Evolutionary conservation across 2,797 vertebrate genomes (phyloP).

Genomic region (Chelon auratus): DNA sequence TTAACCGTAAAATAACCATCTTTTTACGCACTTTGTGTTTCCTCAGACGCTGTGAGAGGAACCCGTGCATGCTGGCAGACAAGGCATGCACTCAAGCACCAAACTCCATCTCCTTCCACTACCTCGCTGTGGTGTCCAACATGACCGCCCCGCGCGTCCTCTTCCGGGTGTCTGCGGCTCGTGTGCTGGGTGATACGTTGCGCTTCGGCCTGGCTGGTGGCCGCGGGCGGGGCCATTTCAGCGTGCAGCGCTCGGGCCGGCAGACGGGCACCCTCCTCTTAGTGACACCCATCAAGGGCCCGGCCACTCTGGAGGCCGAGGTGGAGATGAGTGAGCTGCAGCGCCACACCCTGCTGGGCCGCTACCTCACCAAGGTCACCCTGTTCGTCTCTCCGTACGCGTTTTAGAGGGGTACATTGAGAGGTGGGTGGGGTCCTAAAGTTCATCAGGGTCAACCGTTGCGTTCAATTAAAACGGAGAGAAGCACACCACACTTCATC

Average conservation of each 20-base stretch:
- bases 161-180: constrained; percentile 87
- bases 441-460: not conserved
- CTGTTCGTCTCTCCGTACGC: constrained; percentile 85
- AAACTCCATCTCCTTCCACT: constrained; percentile 90
- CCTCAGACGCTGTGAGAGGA: constrained; percentile 88
- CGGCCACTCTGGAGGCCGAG: constrained; percentile 83
- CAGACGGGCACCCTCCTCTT: constrained; percentile 88
- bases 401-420: constrained; percentile 75
- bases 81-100: constrained; percentile 83
- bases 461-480: too few species aligned
- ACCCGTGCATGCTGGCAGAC: constrained; percentile 86
- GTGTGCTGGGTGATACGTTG: constrained; percentile 82
- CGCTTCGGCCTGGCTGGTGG: constrained; percentile 83
- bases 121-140: constrained; percentile 88
- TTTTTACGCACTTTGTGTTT: not conserved
- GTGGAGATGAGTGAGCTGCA: constrained; percentile 91
- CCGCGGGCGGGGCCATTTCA: constrained; percentile 74
- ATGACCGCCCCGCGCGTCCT: constrained; percentile 83
- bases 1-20: not conserved
- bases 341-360: constrained; percentile 79
- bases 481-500: too few species aligned
- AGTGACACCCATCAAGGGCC: constrained; percentile 80
- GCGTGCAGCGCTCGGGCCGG: constrained; percentile 81
- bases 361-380: constrained; percentile 89
- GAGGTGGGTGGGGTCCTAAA: not conserved